These are phyloP conservation scores for Augochlora pura DNA, from an alignment of 1,140 invertebrate species.

Conservation along the genomic window DNA sequence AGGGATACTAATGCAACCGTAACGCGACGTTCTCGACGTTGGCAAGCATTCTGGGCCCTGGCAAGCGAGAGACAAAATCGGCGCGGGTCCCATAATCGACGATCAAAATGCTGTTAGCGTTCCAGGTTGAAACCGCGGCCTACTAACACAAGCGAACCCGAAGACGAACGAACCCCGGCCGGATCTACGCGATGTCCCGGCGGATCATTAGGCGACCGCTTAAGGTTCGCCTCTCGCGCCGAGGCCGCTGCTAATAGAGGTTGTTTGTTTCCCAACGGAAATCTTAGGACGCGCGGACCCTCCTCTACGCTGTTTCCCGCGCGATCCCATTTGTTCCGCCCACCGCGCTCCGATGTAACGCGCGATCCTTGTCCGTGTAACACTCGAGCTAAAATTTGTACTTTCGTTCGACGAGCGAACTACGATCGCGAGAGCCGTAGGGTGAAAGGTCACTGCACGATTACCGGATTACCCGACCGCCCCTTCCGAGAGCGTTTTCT, in stretches of 20 bases:
- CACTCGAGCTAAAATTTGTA: slow-evolving; percentile 59
- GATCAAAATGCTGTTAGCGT: slow-evolving; percentile 52
- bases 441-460: slow-evolving; percentile 46
- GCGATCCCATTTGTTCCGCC: slow-evolving; percentile 64
- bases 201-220: slow-evolving; percentile 55
- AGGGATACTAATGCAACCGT: too few relatives aligned
- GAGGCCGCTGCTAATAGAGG: slow-evolving; percentile 39
- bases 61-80: too few relatives aligned
- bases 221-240: slow-evolving; percentile 58
- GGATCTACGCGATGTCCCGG: slow-evolving; percentile 52
- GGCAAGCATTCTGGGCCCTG: too few relatives aligned
- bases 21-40: too few relatives aligned
- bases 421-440: slow-evolving; percentile 38
- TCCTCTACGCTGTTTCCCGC: slow-evolving; percentile 59
- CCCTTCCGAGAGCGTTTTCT: background rate
- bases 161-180: slow-evolving; percentile 50
- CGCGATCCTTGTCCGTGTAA: slow-evolving; percentile 26
- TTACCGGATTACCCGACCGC: slow-evolving; percentile 45
- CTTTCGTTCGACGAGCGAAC: slow-evolving; percentile 52
- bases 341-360: slow-evolving; percentile 15
- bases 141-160: slow-evolving; percentile 4
- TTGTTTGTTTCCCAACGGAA: slow-evolving; percentile 64
- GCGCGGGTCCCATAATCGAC: background rate
- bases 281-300: slow-evolving; percentile 63
- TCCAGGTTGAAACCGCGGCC: slow-evolving; percentile 30